A percentile compares a stretch with the other conserved stretches of the same genome.
These are phyloP conservation scores for Steinernema khuongi DNA, from an alignment of 1,140 invertebrate species.

Conservation along the genomic window DNA sequence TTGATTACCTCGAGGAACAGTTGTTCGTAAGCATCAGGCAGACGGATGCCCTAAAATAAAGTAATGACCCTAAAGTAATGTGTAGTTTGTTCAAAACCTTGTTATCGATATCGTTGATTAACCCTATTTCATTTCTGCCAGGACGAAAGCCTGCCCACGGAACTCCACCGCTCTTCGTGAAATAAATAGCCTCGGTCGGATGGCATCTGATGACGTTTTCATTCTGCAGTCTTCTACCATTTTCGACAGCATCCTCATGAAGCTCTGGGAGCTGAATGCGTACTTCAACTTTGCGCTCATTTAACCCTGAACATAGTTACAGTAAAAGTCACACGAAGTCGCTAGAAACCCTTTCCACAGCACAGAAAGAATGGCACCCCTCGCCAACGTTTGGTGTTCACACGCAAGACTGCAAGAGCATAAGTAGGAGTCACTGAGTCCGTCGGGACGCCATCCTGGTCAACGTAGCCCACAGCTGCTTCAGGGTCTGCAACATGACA, in stretches of 20 bases:
- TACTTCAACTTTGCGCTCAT: conserved; percentile 96
- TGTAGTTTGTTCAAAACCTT: background rate
- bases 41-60: conserved; percentile 68
- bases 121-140: conserved; percentile 96
- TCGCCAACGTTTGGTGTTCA: conserved; percentile 97
- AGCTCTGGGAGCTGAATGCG: conserved; percentile 93
- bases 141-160: conserved; percentile 90
- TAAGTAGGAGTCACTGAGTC: conserved; percentile 88
- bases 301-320: conserved; percentile 71
- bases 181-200: conserved; percentile 93
- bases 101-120: conserved; percentile 75
- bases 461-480: conserved; percentile 77
- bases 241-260: conserved; percentile 84
- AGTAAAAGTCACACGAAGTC: background rate
- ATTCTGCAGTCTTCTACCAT: conserved; percentile 78
- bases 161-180: conserved; percentile 97
- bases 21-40: conserved; percentile 94
- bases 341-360: conserved; percentile 80
- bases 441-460: conserved; percentile 85
- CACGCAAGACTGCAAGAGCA: conserved; percentile 77
- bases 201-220: conserved; percentile 96
- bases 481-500: conserved; percentile 66
- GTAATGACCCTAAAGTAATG: conserved; percentile 12
- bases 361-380: conserved; percentile 94
- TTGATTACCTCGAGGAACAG: conserved; percentile 93